Base-by-base conservation (phyloP, 2,113 vertebrate genomes). In the Xiphophorus couchianus region DNA sequence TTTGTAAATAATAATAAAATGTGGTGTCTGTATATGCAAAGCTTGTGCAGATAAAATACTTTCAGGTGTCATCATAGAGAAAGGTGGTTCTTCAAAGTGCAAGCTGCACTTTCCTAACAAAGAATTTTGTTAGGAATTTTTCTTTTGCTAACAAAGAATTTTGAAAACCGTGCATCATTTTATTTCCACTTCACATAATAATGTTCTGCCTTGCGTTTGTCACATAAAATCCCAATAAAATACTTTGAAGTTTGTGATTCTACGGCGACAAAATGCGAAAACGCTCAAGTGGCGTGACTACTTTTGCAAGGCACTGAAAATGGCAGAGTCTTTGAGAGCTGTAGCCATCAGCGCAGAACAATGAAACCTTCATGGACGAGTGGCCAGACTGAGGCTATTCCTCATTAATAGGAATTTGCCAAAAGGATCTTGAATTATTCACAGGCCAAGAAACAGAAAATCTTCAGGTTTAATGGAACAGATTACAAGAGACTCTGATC, bases 331-430 rank as follows among this genome's bases (percentile, higher is more conserved):
- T 71, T 62, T 5, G 27, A 42, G 15, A 70, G 3, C 11, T 22
- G 27, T 30, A 28, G 27, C 31, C 31, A 22, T 73, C 11, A 31
- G 62, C 31, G 39, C 61, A 64, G 39, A 62, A 27, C 71, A 33
- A 33, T 39, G 11, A 33, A 62, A 29, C 12, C 29, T 66, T 31
- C 19, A 48, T 48, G 61, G 71, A 44, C 11, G 30, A 66, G 31
- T 37, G 44, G 15, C 48, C 27, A 28, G 44, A 60, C 30, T 15
- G 31, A 58, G 44, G 30, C 63, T 48, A 28, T 66, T 60, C 31
- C 63, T 74, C 63, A 74, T 74, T 63, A 62, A 29, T 27, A 48
- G 22, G 30, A 74, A 54, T 54, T 54, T 65, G 42, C 62, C 71
- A 31, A 74, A 54, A 35, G 44, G 62, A 39, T 44, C 28, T 37